Conservation (phyloP, 2,113 vertebrate species). For the Petrocephalus microphthalmus region DNA sequence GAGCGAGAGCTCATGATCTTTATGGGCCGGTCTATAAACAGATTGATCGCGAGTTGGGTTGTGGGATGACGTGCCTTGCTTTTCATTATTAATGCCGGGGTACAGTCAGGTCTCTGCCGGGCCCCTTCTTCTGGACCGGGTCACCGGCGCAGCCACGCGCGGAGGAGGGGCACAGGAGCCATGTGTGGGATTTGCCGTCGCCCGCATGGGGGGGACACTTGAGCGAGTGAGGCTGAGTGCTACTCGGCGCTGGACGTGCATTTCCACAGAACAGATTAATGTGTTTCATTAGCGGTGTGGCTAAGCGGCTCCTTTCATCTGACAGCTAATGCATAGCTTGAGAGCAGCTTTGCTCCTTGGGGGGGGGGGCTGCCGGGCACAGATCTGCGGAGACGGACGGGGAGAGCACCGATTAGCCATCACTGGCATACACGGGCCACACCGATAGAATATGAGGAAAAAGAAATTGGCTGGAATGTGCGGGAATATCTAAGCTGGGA, state of each 20-base stretch:
- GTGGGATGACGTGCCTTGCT: not conserved
- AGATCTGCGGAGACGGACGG: not conserved
- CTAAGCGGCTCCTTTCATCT: not conserved
- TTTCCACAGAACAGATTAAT: conserved; percentile 3
- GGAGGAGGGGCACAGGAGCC: not conserved
- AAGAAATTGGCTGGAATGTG: not conserved
- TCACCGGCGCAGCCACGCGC: not conserved
- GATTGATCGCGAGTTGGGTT: not conserved
- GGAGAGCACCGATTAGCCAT: not conserved
- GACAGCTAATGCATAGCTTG: not conserved
- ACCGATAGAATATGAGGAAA: not conserved
- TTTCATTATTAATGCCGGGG: not conserved
- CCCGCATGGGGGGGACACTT: not conserved
- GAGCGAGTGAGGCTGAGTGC: not conserved
- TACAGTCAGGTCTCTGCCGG: not conserved
- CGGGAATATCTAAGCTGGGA: not conserved
- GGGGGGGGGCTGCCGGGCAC: not conserved
- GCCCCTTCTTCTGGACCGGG: not conserved
- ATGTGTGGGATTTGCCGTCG: not conserved
- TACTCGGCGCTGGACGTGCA: not conserved
- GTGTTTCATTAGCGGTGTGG: not conserved
- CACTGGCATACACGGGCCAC: not conserved
- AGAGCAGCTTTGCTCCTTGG: not conserved
- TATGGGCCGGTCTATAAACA: not conserved
- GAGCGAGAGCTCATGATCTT: not conserved